Percentiles rank a stretch among this genome's conserved stretches.
phyloP scores from a whole-genome alignment of 1,140 invertebrate genomes.

The Aleiodes sp. region DNA sequence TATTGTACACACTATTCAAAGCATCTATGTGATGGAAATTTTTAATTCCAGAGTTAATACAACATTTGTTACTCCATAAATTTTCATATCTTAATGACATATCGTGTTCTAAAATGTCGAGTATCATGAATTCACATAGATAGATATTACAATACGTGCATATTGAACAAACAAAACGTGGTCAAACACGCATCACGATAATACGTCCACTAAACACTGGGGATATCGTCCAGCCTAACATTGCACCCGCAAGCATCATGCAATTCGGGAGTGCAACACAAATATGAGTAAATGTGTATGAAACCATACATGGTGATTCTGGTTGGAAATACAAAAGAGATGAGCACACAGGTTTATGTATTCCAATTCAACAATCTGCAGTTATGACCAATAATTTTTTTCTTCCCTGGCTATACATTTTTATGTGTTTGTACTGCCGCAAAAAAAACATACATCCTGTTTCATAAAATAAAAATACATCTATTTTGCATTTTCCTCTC shows the following conservation, averaged over 20 bases:
- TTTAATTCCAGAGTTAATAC: neutral
- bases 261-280: slow-evolving; percentile 8
- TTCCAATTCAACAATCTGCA: slow-evolving; percentile 14
- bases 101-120: neutral
- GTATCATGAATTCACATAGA: neutral
- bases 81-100: slow-evolving; percentile 4
- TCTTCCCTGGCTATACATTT: neutral
- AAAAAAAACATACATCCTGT: too few species aligned
- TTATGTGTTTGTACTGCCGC: too few species aligned
- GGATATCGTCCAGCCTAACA: slow-evolving; percentile 15
- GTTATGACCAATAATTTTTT: slow-evolving; percentile 5
- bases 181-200: slow-evolving; percentile 17
- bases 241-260: slow-evolving; percentile 9
- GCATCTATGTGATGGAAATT: neutral
- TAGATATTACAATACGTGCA: slow-evolving; percentile 12
- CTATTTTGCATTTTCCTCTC: too few species aligned
- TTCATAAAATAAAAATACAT: too few species aligned
- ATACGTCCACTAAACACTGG: slow-evolving; percentile 11
- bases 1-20: neutral
- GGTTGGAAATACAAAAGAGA: neutral
- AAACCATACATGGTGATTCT: neutral
- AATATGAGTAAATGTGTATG: neutral
- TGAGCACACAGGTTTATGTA: slow-evolving; percentile 6
- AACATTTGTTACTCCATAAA: neutral
- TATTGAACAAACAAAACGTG: slow-evolving; percentile 10